These are phyloP conservation scores for Triplophysa yarkandensis DNA, from an alignment of 2,797 vertebrate genomes.

Conservation along the genomic window DNA sequence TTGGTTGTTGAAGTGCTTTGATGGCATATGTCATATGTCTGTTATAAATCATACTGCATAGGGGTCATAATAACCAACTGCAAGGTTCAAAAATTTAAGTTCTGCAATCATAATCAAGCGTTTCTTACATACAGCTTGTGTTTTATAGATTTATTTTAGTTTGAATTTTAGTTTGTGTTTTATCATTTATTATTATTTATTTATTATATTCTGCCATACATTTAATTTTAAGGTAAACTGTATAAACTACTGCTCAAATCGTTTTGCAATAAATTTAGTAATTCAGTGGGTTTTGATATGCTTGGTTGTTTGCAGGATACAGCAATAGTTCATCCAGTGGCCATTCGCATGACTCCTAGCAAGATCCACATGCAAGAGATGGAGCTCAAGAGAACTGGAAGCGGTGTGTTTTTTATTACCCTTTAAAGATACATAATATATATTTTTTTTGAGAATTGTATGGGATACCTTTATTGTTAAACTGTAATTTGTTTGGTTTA, in stretches of 20 bases:
- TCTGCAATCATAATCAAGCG: not conserved
- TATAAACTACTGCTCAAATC: too few species aligned
- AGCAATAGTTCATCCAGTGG: slow-evolving; percentile 97
- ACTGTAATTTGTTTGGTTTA: too few species aligned
- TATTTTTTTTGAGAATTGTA: not conserved
- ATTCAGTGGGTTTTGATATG: slow-evolving; percentile 1
- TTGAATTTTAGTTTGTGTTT: too few species aligned
- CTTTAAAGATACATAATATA: not conserved
- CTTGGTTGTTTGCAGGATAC: slow-evolving; percentile 83
- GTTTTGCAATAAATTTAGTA: not conserved
- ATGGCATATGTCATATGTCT: slow-evolving; percentile 1
- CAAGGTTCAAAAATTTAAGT: not conserved
- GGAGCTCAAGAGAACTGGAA: slow-evolving; percentile 96
- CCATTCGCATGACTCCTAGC: slow-evolving; percentile 98
- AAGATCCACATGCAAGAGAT: slow-evolving; percentile 99
- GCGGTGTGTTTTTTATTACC: slow-evolving; percentile 71
- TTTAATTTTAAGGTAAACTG: too few species aligned
- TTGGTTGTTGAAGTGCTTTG: slow-evolving; percentile 10
- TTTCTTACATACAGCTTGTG: too few species aligned
- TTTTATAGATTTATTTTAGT: too few species aligned
- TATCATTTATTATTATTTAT: too few species aligned
- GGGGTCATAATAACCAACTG: not conserved
- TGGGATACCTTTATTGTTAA: not conserved
- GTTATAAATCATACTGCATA: not conserved
- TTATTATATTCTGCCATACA: too few species aligned